A percentile compares a stretch with the other conserved stretches of the same genome.
phyloP scores from a whole-genome alignment of 2,888 invertebrate genomes.

The Scrobipalpa costella region DNA sequence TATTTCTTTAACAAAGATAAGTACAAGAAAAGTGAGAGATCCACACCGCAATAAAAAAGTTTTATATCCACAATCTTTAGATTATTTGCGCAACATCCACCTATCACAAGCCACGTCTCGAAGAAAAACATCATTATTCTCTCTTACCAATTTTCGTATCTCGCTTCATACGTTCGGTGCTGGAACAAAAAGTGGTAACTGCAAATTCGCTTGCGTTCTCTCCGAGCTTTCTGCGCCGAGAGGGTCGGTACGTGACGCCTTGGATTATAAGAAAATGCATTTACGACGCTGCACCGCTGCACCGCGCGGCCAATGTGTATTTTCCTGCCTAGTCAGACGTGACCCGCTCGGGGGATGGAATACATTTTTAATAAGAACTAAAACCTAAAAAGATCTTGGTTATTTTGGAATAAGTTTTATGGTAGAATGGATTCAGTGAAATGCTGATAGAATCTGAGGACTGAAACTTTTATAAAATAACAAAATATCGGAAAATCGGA shows the following conservation, averaged over 20 bases:
- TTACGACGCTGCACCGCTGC: slow-evolving; percentile 60
- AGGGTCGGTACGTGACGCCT: slow-evolving; percentile 74
- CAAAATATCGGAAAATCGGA: too few relatives aligned
- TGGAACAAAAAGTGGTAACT: slow-evolving; percentile 74
- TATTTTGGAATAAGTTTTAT: not conserved
- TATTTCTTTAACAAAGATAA: too few relatives aligned
- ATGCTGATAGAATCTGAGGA: not conserved
- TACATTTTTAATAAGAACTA: slow-evolving; percentile 43
- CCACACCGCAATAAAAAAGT: not conserved
- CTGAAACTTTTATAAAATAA: too few relatives aligned
- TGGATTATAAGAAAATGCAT: slow-evolving; percentile 81
- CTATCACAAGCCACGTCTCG: not conserved
- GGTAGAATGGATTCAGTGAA: not conserved
- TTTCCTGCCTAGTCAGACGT: slow-evolving; percentile 63
- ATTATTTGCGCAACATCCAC: not conserved
- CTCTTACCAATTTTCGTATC: slow-evolving; percentile 69
- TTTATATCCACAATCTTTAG: not conserved
- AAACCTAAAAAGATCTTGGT: slow-evolving; percentile 29
- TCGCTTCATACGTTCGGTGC: slow-evolving; percentile 64
- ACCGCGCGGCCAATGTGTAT: slow-evolving; percentile 56
- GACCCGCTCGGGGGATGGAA: slow-evolving; percentile 57
- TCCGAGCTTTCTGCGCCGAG: slow-evolving; percentile 57
- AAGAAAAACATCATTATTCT: slow-evolving; percentile 42
- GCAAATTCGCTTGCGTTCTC: slow-evolving; percentile 75
- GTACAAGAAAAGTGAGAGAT: not conserved